These are phyloP conservation scores for Crypturellus tataupa DNA, from an alignment of 2,797 vertebrate genomes.

Conservation along the genomic window DNA sequence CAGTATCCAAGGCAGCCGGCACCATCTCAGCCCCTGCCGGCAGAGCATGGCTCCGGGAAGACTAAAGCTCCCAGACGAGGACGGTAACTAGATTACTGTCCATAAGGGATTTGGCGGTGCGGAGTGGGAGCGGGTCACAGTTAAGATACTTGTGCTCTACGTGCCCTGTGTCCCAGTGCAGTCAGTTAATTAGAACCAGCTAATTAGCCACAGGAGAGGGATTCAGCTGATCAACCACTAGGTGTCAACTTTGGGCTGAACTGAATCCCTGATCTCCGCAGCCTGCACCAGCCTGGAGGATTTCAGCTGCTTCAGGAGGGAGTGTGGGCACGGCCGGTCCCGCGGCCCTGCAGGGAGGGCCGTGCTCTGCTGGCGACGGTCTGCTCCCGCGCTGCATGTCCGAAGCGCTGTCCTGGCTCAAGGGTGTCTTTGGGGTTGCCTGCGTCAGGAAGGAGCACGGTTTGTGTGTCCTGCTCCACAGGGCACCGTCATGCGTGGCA, in stretches of 20 bases:
- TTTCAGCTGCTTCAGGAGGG: neutral
- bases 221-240: neutral
- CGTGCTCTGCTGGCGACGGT: neutral
- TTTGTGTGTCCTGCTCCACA: neutral
- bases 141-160: neutral
- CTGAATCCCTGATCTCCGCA: accelerated
- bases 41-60: neutral
- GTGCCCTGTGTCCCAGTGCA: neutral
- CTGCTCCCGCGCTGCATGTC: neutral
- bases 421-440: neutral
- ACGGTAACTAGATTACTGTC: neutral
- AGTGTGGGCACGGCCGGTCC: accelerated
- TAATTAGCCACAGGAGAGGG: neutral
- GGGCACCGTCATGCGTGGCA: accelerated
- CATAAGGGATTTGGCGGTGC: neutral
- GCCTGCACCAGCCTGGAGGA: neutral
- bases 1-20: neutral
- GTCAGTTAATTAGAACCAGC: neutral
- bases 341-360: neutral
- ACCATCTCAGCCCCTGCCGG: neutral
- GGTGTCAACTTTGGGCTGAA: slow-evolving; percentile 6
- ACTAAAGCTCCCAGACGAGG: neutral
- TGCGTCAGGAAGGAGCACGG: neutral
- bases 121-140: neutral
- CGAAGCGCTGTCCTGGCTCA: neutral